Percentiles rank a stretch among this genome's conserved stretches.
phyloP scores from a whole-genome alignment of 2,888 invertebrate genomes.

The Lagria hirta region DNA sequence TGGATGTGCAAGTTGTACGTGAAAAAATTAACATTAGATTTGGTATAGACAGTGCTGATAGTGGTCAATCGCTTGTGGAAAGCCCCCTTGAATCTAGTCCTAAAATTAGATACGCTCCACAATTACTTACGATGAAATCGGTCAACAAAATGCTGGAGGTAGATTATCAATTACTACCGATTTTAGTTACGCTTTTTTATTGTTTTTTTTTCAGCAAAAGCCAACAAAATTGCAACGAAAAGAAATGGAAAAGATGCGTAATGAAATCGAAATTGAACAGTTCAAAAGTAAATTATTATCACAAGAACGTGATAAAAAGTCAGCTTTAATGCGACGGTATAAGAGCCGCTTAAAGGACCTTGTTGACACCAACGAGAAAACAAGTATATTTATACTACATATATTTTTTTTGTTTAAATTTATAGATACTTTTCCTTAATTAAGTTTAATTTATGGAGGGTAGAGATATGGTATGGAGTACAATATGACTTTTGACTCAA shows the following conservation, averaged over 20 bases:
- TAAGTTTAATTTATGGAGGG: no score
- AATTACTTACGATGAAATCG: conserved; percentile 52
- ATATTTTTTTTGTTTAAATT: conserved; percentile 8
- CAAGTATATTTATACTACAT: conserved; percentile 53
- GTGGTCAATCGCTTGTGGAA: conserved; percentile 9
- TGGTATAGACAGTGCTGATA: conserved; percentile 25
- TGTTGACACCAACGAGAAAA: conserved; percentile 70
- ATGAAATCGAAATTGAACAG: conserved; percentile 69
- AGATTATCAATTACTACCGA: no score
- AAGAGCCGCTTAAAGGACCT: conserved; percentile 65
- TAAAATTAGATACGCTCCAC: conserved; percentile 46
- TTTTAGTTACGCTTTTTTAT: no score
- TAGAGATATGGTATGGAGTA: no score
- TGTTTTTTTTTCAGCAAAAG: conserved; percentile 57
- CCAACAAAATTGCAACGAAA: conserved; percentile 66
- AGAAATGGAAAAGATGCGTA: conserved; percentile 65
- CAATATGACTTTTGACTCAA: no score
- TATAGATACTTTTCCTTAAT: no score
- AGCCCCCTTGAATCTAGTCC: conserved; percentile 22
- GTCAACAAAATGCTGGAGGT: conserved; percentile 52
- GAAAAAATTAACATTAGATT: conserved; percentile 50
- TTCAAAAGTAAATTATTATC: conserved; percentile 69
- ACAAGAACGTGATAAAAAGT: conserved; percentile 69
- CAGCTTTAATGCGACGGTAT: conserved; percentile 63
- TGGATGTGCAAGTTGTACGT: conserved; percentile 60